Evolutionary conservation across 2,797 vertebrate species (phyloP).

Genomic region (Onychomys leucogaster): DNA sequence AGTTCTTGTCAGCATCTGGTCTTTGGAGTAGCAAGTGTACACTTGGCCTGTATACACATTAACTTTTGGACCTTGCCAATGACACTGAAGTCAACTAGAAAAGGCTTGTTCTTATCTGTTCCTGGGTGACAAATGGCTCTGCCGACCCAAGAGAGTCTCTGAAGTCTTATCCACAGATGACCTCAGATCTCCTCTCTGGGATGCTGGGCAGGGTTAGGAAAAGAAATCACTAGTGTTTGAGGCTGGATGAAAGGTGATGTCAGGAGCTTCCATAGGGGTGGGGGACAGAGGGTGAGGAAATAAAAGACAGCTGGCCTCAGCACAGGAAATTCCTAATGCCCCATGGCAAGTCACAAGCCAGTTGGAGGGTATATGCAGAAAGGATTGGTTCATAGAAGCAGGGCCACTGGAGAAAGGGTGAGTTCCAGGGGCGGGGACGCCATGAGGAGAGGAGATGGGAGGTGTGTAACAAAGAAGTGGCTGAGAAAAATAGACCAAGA

Average conservation of each 20-base stretch:
- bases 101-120: conserved; percentile 52
- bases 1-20: conserved; percentile 79
- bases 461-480: not conserved
- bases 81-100: conserved; percentile 72
- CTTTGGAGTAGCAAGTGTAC: conserved; percentile 65
- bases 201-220: not conserved
- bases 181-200: conserved; percentile 1
- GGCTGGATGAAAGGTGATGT: not conserved
- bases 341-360: not conserved
- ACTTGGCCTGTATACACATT: conserved; percentile 72
- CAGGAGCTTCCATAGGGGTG: not conserved
- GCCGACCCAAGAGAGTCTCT: conserved; percentile 14
- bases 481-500: not conserved
- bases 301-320: not conserved
- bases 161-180: conserved; percentile 19
- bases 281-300: conserved; percentile 4
- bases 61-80: conserved; percentile 73
- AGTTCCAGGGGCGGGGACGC: not conserved
- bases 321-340: not conserved
- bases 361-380: not conserved
- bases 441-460: not conserved
- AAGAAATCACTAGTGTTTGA: not conserved
- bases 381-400: not conserved
- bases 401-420: not conserved
- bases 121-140: conserved; percentile 23